A percentile compares a stretch with the other conserved stretches of the same genome.
phyloP scores from a whole-genome alignment of 2,888 invertebrate species.

The Atherix ibis region DNA sequence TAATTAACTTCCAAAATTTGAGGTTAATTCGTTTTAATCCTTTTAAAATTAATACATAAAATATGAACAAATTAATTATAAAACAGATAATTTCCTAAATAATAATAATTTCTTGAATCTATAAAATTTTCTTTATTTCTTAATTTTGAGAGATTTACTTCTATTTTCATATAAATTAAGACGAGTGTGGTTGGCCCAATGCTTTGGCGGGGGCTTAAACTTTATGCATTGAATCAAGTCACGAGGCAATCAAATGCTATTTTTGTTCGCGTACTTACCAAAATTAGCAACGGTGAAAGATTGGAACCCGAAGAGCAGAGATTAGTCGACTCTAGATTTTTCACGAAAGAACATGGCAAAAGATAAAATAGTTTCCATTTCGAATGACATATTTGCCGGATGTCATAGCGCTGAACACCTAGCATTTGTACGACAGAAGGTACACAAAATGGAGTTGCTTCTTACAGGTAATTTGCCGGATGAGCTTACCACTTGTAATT shows the following conservation, averaged over 20 bases:
- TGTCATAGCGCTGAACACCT: slow-evolving; percentile 6
- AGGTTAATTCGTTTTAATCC: too few species aligned
- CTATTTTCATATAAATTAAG: slow-evolving; percentile 2
- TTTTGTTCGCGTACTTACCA: too few species aligned
- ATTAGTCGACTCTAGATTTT: background rate
- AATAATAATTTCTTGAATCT: too few species aligned
- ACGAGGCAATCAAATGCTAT: background rate
- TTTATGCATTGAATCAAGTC: background rate
- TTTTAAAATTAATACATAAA: too few species aligned
- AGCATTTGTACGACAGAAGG: slow-evolving; percentile 9
- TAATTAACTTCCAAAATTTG: too few species aligned
- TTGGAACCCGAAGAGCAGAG: too few species aligned
- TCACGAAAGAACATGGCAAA: background rate
- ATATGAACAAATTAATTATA: too few species aligned
- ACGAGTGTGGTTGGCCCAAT: background rate
- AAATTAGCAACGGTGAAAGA: too few species aligned
- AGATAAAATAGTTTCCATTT: slow-evolving; percentile 7
- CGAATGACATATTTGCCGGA: slow-evolving; percentile 4
- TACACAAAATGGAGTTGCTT: slow-evolving; percentile 9
- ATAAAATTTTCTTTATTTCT: too few species aligned
- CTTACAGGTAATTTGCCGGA: slow-evolving; percentile 9
- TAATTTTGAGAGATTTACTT: too few species aligned
- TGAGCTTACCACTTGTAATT: slow-evolving; percentile 8
- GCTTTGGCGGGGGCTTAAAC: background rate
- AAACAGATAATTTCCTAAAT: too few species aligned